Evolutionary conservation across 2,888 invertebrate species (phyloP).

Genomic region (Drosophila trichaetosa): DNA sequence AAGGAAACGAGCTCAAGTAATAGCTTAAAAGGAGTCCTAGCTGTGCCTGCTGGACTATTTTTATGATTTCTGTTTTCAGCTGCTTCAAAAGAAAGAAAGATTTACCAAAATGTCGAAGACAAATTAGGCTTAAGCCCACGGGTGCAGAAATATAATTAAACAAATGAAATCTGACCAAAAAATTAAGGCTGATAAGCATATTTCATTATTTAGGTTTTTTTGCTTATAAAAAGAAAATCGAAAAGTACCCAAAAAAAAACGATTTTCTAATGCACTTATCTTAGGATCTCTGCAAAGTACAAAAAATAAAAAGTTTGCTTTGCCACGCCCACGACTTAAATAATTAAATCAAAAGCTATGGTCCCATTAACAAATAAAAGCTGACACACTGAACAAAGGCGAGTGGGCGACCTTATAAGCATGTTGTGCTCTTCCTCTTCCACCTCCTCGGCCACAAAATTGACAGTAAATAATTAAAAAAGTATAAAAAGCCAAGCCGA

Average conservation of each 20-base stretch:
- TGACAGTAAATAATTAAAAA: conserved; percentile 52
- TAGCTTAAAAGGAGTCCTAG: background rate
- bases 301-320: conserved; percentile 1
- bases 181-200: background rate
- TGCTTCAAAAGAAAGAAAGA: background rate
- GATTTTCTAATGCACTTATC: background rate
- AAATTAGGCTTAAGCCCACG: background rate
- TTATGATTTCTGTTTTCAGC: background rate
- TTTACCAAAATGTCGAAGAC: background rate
- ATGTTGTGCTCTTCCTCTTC: background rate
- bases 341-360: conserved; percentile 5
- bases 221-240: background rate
- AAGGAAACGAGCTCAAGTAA: background rate
- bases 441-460: conserved; percentile 3
- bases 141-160: background rate
- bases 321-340: conserved; percentile 14
- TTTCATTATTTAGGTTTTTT: background rate
- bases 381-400: conserved; percentile 19
- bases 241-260: background rate
- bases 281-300: background rate
- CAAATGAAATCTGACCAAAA: background rate
- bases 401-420: conserved; percentile 29
- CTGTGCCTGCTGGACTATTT: background rate
- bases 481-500: conserved; percentile 26
- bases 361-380: conserved; percentile 18